Evolutionary conservation across 2,797 vertebrate species (phyloP).

Genomic region (Cuniculus paca): DNA sequence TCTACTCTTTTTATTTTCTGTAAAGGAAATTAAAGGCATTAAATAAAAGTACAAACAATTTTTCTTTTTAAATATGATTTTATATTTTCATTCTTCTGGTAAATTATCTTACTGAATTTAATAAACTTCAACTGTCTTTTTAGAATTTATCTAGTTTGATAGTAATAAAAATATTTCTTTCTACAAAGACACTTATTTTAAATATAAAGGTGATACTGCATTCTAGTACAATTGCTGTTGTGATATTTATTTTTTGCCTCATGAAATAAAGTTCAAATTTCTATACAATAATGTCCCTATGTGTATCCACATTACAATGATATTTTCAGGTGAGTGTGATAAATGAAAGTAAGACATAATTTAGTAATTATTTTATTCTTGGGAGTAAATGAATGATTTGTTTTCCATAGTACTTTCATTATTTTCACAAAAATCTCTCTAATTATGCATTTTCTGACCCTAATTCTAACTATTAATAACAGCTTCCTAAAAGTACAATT

Average conservation of each 20-base stretch:
- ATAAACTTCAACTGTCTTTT: constrained; percentile 37
- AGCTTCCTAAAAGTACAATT: neutral
- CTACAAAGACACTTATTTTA: neutral
- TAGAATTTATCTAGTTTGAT: neutral
- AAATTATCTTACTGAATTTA: constrained; percentile 6
- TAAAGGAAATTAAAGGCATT: constrained; percentile 25
- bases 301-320: constrained; percentile 8
- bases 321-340: neutral
- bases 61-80: constrained; percentile 15
- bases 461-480: constrained; percentile 30
- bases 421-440: constrained; percentile 1
- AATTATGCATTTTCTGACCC: constrained; percentile 11
- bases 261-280: constrained; percentile 31
- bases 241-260: constrained; percentile 21
- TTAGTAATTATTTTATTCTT: constrained; percentile 23
- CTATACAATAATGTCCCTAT: neutral
- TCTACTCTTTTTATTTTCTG: constrained; percentile 4
- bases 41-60: neutral
- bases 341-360: constrained; percentile 7
- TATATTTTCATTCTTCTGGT: constrained; percentile 36
- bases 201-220: neutral
- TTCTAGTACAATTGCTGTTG: neutral
- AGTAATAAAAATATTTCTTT: constrained; percentile 34
- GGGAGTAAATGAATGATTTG: neutral
- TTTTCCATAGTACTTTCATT: neutral